Conservation (phyloP, 1,140 invertebrate species). For the Ostrea denselamellosa region DNA sequence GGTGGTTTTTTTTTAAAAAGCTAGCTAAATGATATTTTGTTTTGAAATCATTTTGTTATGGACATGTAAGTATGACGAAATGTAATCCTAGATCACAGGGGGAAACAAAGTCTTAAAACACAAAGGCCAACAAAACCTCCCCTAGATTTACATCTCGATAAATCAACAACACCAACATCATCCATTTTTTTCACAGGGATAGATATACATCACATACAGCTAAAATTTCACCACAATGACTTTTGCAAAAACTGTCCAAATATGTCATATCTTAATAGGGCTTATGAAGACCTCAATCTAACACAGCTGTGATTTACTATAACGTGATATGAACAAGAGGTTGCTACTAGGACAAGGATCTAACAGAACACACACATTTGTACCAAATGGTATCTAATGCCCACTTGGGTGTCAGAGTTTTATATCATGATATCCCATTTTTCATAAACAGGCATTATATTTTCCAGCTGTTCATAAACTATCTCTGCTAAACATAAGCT, state of each 20-base stretch:
- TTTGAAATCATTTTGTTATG: constrained; percentile 2
- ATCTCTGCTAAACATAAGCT: neutral
- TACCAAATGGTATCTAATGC: constrained; percentile 24
- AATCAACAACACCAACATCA: constrained; percentile 5
- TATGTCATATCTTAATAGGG: neutral
- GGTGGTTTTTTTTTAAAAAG: neutral
- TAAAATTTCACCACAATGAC: constrained; percentile 38
- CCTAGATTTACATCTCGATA: constrained; percentile 5
- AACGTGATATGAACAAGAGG: neutral
- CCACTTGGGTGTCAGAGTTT: constrained; percentile 9
- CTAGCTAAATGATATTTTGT: constrained; percentile 21
- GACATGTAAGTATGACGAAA: constrained; percentile 23
- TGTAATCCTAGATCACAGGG: constrained; percentile 14
- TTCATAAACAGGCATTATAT: neutral
- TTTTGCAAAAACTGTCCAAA: constrained; percentile 14
- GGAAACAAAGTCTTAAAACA: neutral
- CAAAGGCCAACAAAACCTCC: constrained; percentile 16
- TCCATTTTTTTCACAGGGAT: neutral
- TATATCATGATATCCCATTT: neutral
- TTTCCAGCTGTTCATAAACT: constrained; percentile 27
- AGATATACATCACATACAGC: constrained; percentile 9
- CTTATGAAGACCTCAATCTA: neutral
- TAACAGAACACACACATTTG: neutral
- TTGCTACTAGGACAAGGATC: constrained; percentile 3
- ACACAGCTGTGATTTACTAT: neutral